Conservation (phyloP, 2,113 vertebrate genomes). For the Gracilinanus agilis region DNA sequence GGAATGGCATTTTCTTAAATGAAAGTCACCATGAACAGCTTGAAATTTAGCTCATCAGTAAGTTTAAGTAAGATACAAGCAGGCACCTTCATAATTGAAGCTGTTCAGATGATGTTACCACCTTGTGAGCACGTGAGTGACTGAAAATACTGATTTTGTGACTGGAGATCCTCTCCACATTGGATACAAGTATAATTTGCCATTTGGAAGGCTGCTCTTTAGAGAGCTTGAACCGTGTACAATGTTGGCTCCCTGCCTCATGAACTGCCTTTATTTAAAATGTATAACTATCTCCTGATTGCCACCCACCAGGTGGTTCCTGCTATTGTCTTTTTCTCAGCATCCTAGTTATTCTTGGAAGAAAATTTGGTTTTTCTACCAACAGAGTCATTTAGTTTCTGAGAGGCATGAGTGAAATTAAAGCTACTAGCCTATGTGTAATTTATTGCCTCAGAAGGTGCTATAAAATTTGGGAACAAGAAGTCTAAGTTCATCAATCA, state of each 20-base stretch:
- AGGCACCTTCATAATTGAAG: not conserved
- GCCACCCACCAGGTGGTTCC: not conserved
- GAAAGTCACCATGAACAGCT: slow-evolving; percentile 32
- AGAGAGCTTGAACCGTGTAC: not conserved
- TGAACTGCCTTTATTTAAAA: slow-evolving; percentile 48
- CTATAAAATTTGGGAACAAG: slow-evolving; percentile 36
- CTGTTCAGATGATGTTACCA: slow-evolving; percentile 25
- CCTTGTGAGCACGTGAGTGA: not conserved
- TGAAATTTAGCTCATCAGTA: slow-evolving; percentile 10
- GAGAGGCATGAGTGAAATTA: not conserved
- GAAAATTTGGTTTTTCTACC: slow-evolving; percentile 38
- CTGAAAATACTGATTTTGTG: slow-evolving; percentile 28
- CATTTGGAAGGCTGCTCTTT: slow-evolving; percentile 19
- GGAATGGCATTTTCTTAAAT: slow-evolving; percentile 33
- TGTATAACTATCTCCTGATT: slow-evolving; percentile 6
- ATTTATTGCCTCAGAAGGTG: slow-evolving; percentile 31
- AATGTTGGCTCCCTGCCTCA: slow-evolving; percentile 12
- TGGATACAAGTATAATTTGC: not conserved
- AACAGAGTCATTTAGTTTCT: slow-evolving; percentile 1
- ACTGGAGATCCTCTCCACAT: slow-evolving; percentile 12
- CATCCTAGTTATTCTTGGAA: slow-evolving; percentile 38
- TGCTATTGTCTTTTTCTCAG: slow-evolving; percentile 10
- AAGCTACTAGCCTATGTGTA: not conserved
- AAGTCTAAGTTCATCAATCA: not conserved
- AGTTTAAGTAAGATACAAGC: slow-evolving; percentile 38